Base-by-base conservation (phyloP, 2,888 invertebrate genomes). In the Oeneis ivallda region DNA sequence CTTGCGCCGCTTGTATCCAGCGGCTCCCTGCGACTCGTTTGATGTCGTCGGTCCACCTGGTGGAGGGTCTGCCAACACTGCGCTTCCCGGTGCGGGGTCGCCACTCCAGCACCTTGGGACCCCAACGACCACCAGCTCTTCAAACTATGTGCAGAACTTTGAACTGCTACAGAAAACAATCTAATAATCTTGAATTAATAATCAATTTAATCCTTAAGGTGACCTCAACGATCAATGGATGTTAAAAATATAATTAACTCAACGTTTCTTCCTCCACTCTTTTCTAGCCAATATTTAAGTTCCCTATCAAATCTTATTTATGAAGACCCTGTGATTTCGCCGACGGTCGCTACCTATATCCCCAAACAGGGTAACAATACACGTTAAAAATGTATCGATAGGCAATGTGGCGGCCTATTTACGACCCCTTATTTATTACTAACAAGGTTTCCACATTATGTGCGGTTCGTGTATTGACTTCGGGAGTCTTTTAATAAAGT, bases 391-490 rank as follows among this genome's bases (percentile, higher is more conserved):
- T 65, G 58, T 64, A 65, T 64, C 60, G 54, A 60, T 52, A 59
- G 54, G 47, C 63, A 66, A 60, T 66, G 45, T 13, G 47, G 53
- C 43, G 47, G 53, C 43, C 37, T 67, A 64, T 64, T 64, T 61
- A 67, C 57, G 64, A 47, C 39, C 34, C 54, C 26, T 13, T 65
- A 67, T 67, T 65, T 68, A 60, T 64, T 60, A 62, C 60, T 67
- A 67, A 65, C 61, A 67, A 60, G 65, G 37, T 67, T 67, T 61
- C 43, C 60, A 57, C 67, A 65, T 70, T 70, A 70, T 61, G 64
- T 58, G 34, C 45, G 15, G 49, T 62, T 50, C 70, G 70, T 70
- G 70, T 56, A 39, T 47, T 61, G 65, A 67, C 62, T 69, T 34
- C 60, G 32, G 43, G n/a, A 58, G 43, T 43, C 52, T 56, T 61